Evolutionary conservation across 2,888 invertebrate genomes (phyloP), one percentile per base, ranked within the genome.

Genomic region (Plusia festucae): DNA sequence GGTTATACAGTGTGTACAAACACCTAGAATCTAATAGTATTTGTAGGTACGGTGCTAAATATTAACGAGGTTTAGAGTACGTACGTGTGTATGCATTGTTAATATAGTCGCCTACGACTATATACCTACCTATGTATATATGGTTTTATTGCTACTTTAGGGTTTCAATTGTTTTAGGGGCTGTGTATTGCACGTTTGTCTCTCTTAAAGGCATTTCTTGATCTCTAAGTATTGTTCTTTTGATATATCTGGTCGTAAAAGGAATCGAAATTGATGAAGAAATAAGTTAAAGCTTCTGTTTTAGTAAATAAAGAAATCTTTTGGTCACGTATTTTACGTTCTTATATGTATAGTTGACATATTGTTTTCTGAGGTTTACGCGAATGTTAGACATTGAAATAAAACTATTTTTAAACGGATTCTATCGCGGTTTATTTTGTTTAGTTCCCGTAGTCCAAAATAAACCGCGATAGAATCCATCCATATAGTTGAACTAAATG

Each of bases 41-140:
- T 88, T 85, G 83, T 84, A 81, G 63, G 22, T 73, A 81, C 75
- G 82, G 68, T 75, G 70, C 74, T 81, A 82, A 76, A 86, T 86
- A 87, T 86, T 81, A 82, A 82, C 65, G 63, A 79, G 77, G 83
- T 85, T 86, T 82, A 20, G 46, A 49, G 46, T 79, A 84, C 82
- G 83, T 79, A 79, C n/a, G 79, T 63, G 75, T 76, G 71, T 72
- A 65, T 64, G 53, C 20, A 58, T 76, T 69, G 71, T 74, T 67
- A 62, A 46, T 62, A 63, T 2, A 49, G 46, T 9, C 20, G 46
- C n/a, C n/a, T 49, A 49, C n/a, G 46, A 3, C 9, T 49, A 16
- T 46, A 18, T 49, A 24, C 24, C 24, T 24, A n/a, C n/a, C n/a
- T n/a, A n/a, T n/a, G n/a, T n/a, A n/a, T n/a, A 49, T 20, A 49